Percentiles rank a stretch among this genome's conserved stretches.
phyloP scores from a whole-genome alignment of 1,140 invertebrate genomes.

The Steinernema feltiae region DNA sequence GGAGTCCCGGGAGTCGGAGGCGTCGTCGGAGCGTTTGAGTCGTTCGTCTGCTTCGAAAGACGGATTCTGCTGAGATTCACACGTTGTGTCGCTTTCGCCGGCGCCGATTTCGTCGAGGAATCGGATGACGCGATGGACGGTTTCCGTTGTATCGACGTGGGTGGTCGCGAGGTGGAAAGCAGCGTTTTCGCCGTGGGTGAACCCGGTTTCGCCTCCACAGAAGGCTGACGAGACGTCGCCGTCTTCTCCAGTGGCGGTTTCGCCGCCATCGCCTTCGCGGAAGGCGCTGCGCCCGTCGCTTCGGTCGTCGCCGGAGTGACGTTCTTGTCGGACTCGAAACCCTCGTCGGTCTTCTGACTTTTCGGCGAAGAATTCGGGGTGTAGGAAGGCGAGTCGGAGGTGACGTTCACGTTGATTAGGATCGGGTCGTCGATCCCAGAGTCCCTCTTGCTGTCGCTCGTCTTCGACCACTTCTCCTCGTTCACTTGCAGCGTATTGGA shows the following conservation, averaged over 20 bases:
- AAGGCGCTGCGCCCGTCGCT: not conserved
- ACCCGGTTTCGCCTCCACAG: not conserved
- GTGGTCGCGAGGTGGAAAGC: not conserved
- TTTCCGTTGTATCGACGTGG: not conserved
- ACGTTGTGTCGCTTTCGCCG: not conserved
- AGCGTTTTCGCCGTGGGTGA: not conserved
- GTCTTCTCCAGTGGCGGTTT: not conserved
- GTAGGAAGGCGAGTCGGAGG: not conserved
- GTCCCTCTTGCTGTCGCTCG: conserved; percentile 19
- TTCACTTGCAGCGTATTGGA: not conserved
- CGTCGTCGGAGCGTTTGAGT: not conserved
- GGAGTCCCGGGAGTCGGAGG: not conserved
- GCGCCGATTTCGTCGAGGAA: not conserved
- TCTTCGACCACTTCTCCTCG: conserved; percentile 2
- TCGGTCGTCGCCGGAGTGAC: not conserved
- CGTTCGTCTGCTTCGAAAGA: not conserved
- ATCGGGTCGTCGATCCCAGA: conserved; percentile 23
- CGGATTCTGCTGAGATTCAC: not conserved
- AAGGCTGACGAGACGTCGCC: not conserved
- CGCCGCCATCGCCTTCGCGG: not conserved
- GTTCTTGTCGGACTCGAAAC: conserved; percentile 3
- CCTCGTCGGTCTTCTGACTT: conserved; percentile 1
- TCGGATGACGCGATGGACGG: not conserved
- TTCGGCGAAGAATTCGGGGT: conserved; percentile 3
- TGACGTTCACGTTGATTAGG: conserved; percentile 17